Conservation (phyloP, 2,888 invertebrate species). For the Drosophila demipolita region DNA sequence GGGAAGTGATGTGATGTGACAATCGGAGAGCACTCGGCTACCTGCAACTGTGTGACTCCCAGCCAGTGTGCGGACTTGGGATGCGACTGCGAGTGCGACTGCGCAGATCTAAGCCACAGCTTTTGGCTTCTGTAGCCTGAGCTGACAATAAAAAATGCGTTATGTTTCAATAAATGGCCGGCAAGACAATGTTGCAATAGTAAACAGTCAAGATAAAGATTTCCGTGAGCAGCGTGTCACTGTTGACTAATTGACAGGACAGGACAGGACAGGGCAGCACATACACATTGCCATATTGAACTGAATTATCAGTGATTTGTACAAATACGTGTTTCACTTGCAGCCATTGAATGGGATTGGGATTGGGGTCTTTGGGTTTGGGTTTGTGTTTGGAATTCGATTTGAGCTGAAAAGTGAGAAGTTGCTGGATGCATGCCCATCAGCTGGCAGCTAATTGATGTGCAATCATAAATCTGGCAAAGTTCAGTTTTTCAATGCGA, state of each 20-base stretch:
- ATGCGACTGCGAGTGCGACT: not conserved
- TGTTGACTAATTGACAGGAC: conserved; percentile 73
- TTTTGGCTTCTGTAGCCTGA: conserved; percentile 32
- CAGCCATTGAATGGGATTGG: conserved; percentile 3
- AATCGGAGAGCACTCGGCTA: conserved; percentile 71
- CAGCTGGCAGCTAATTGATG: conserved; percentile 69
- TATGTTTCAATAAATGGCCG: conserved; percentile 76
- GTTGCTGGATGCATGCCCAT: conserved; percentile 19
- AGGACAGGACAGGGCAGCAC: conserved; percentile 12
- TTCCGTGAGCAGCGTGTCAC: conserved; percentile 56
- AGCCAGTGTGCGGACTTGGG: conserved; percentile 15
- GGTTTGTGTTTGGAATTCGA: not conserved
- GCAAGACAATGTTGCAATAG: conserved; percentile 67
- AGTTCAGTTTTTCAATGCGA: not conserved
- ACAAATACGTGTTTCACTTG: conserved; percentile 56
- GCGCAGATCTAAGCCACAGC: conserved; percentile 42
- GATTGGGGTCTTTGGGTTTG: not conserved
- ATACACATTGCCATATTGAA: conserved; percentile 56
- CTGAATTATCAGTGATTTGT: conserved; percentile 76
- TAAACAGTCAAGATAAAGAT: conserved; percentile 67
- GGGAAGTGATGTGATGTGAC: conserved; percentile 33
- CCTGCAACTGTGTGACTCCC: conserved; percentile 77
- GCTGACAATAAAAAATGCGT: conserved; percentile 77
- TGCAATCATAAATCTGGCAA: conserved; percentile 69
- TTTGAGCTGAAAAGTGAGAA: not conserved